Base-by-base conservation (phyloP, 2,888 invertebrate species). In the Plemyria rubiginata region DNA sequence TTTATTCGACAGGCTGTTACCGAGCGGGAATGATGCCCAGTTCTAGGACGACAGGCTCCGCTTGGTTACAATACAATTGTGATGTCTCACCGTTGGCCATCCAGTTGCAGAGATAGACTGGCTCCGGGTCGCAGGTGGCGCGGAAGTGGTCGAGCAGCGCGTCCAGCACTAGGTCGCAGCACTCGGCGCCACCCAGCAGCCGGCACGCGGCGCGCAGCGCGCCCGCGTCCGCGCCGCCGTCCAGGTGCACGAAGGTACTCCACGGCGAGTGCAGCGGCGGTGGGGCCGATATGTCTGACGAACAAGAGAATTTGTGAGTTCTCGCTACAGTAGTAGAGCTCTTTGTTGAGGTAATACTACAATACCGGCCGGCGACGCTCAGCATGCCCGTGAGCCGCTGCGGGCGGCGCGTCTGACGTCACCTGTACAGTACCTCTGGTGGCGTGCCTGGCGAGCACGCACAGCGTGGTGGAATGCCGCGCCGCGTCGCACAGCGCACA, bases 241-340 rank as follows among this genome's bases (percentile, higher is more conserved):
- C 92, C 54, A 96, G 87, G 82, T 95, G 94, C 58, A 93, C 94
- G 63, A 95, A 95, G 52, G 88, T 86, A 62, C 94, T 94, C 96
- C 96, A 97, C 0, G 94, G 94, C 3, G 91, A 83, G 36, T 50
- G 55, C 0, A 4, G 29, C 0, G 80, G 79, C 0, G 85, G 79
- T 0, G 76, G 57, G 0, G 75, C 46, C 0, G 65, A 68, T 15
- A 84, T 68, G 8, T 84, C 87, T 87, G 70, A 0, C 22, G 22
- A 22, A 22, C 22, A 22, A 22, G 2, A 22, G 22, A 22, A 22
- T 22, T 22, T 2, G 22, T 22, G 22, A 22, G 22, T 22, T n/a
- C n/a, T n/a, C n/a, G n/a, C n/a, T n/a, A n/a, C n/a, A n/a, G n/a
- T n/a, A n/a, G n/a, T n/a, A n/a, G n/a, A n/a, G n/a, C n/a, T n/a